Percentiles rank a stretch among this genome's conserved stretches.
Evolutionary conservation across 1,140 invertebrate genomes (phyloP).

Genomic region (Spodoptera litura): DNA sequence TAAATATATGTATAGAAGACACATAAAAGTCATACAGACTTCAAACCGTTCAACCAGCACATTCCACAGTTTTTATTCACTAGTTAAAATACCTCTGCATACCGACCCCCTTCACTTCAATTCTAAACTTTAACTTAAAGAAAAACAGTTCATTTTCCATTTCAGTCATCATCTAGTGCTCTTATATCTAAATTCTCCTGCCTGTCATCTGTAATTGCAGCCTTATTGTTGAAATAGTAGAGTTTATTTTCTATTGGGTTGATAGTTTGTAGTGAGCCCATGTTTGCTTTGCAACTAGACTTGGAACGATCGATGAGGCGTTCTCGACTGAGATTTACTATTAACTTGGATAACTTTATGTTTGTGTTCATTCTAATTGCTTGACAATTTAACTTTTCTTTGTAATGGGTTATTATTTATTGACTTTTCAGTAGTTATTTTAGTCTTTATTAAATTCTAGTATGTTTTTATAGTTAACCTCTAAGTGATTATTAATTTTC

Average conservation of each 20-base stretch:
- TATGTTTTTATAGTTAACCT: too few relatives aligned
- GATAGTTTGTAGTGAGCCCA: background rate
- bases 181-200: background rate
- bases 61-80: constrained; percentile 37
- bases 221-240: background rate
- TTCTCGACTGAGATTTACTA: constrained; percentile 20
- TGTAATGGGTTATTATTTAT: too few relatives aligned
- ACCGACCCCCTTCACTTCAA: background rate
- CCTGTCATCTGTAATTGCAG: background rate
- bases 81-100: constrained; percentile 22
- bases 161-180: background rate
- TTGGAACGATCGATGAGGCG: constrained; percentile 24
- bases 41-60: constrained; percentile 18
- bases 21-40: constrained; percentile 19
- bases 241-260: background rate
- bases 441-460: too few relatives aligned
- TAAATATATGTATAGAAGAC: constrained; percentile 22
- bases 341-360: constrained; percentile 18
- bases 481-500: too few relatives aligned
- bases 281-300: constrained; percentile 31
- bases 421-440: too few relatives aligned
- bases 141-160: background rate
- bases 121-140: background rate
- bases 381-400: too few relatives aligned
- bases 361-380: constrained; percentile 7